Evolutionary conservation across 2,888 invertebrate species (phyloP), one percentile per base, ranked within the genome.

Genomic region (Mayetiola destructor): DNA sequence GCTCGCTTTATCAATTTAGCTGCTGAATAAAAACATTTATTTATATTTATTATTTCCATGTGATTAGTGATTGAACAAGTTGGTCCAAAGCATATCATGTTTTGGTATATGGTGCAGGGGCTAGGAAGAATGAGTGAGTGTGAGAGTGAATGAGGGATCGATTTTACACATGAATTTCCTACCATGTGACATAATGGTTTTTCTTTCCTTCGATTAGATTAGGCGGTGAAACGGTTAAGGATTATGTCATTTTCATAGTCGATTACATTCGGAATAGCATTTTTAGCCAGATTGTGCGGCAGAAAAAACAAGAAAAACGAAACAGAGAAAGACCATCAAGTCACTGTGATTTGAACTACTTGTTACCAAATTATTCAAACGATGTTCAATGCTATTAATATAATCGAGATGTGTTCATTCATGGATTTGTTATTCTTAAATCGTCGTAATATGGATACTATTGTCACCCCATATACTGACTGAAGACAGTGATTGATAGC

Each of bases 1-100:
- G 61, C 62, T 62, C 59, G 61, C 58, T 63, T 61, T 61, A 39
- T 56, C 48, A 18, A 59, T 64, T 53, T 30, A 9, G 48, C 18
- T 6, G 27, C 48, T 48, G 16, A 23, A 48, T 23, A 48, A 27
- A 48, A 48, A 48, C 48, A 48, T 48, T 48, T 27, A 48, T 48
- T 27, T 48, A 48, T 48, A 48, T 48, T 48, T 48, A 48, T 48
- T 16, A 27, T n/a, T 48, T 27, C 2, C n/a, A 48, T 48, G 48
- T 48, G 48, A 48, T 48, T 48, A 27, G 48, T 48, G 48, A 48
- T 48, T 48, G 27, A 48, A 48, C 48, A 48, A 48, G 48, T 48
- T 48, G n/a, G n/a, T 48, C 27, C 48, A 48, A 9, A 27, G 48
- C 48, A 48, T 48, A 48, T 48, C n/a, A 16, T 27, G n/a, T 48